Base-by-base conservation (phyloP, 2,797 vertebrate species). In the Lacerta viridis region DNA sequence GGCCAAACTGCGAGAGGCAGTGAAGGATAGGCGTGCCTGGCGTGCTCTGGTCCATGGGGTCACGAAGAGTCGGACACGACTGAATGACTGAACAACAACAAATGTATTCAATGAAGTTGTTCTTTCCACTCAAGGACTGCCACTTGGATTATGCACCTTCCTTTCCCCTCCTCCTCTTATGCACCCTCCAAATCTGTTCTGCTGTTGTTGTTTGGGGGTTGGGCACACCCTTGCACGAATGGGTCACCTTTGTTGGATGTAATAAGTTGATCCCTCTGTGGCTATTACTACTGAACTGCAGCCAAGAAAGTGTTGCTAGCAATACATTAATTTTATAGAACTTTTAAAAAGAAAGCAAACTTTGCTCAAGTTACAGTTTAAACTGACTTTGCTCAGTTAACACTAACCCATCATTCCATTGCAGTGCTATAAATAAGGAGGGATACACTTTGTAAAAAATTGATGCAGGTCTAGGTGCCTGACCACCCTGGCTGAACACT, bases 401-500 rank as follows among this genome's bases (percentile, higher is more conserved):
- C 41, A 88, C 84, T 33, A 1, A 74, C 46, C 43, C 11, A 77
- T 66, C 43, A 41, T 69, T 76, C 80, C 59, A 55, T 76, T 76
- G 39, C 0, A 91, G 33, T 74, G 8, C 50, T 43, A 74, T 69
- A 33, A 4, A 3, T 13, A 11, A 77, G 76, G 23, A 11, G 85
- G 9, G 76, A 77, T 89, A 18, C n/a, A 74, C 15, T 9, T 83
- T 82, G 64, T 76, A 88, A 55, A 15, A 15, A 55, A 71, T 0
- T 18, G 20, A 1, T 27, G 43, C 11, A 29, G 15, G 23, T 46
- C 74, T 77, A 39, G 76, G 10, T 79, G 29, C 87, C n/a, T 1
- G 36, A 0, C 0, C 2, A 88, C 36, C 0, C 11, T 3, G 39
- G 27, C 36, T 27, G 61, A 43, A 2, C 66, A 61, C 39, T 27